A percentile compares a stretch with the other conserved stretches of the same genome.
Evolutionary conservation across 2,888 invertebrate species (phyloP).

Genomic region (Ormyrus thymus): DNA sequence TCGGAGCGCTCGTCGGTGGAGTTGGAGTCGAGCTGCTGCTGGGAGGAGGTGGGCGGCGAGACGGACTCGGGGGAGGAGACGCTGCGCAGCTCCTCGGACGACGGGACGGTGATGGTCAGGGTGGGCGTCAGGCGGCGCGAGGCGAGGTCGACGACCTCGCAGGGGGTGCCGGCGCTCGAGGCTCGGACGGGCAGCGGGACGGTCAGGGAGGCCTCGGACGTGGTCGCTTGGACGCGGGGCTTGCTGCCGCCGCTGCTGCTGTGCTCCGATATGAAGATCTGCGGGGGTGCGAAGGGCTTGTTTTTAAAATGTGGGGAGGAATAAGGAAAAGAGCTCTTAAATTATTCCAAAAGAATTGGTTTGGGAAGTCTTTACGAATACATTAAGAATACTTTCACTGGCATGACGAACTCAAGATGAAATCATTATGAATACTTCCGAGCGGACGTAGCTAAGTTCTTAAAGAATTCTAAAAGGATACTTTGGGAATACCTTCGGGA

Average conservation of each 20-base stretch:
- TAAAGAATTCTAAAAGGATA: no score
- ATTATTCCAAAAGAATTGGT: no score
- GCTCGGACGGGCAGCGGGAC: neutral
- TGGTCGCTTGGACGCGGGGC: slow-evolving; percentile 13
- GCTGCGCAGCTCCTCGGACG: slow-evolving; percentile 77
- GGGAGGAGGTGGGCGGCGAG: slow-evolving; percentile 59
- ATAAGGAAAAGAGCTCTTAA: no score
- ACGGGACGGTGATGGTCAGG: slow-evolving; percentile 79
- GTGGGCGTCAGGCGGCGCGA: slow-evolving; percentile 72
- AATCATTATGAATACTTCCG: no score
- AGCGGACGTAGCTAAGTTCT: no score
- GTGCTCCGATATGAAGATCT: slow-evolving; percentile 15
- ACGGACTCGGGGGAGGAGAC: slow-evolving; percentile 70
- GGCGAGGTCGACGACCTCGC: slow-evolving; percentile 59
- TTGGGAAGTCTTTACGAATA: no score
- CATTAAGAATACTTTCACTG: no score
- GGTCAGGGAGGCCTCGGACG: neutral
- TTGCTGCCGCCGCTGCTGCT: neutral
- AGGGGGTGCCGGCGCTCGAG: slow-evolving; percentile 49
- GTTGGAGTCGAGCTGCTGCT: slow-evolving; percentile 36
- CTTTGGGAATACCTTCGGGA: no score
- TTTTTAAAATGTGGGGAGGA: no score
- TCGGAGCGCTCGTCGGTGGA: slow-evolving; percentile 60
- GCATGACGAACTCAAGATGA: no score
- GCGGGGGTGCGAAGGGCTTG: no score